phyloP scores from a whole-genome alignment of 1,140 invertebrate species.

The Aethina tumida region DNA sequence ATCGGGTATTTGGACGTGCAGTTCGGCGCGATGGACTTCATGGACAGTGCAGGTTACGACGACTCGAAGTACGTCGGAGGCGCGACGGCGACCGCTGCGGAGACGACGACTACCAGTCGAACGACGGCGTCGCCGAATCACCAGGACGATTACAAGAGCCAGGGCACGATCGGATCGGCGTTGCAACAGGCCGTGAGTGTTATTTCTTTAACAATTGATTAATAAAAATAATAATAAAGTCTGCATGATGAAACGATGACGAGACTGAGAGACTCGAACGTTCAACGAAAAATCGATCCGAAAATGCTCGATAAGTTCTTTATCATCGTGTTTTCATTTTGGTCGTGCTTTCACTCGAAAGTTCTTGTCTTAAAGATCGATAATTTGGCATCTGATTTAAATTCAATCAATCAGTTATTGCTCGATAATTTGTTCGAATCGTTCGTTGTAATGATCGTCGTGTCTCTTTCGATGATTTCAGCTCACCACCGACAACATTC shows the following conservation, averaged over 20 bases:
- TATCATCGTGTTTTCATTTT: background rate
- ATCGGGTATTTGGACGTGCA: slow-evolving; percentile 83
- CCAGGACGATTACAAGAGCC: slow-evolving; percentile 29
- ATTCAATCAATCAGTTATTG: no score
- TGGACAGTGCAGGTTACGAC: slow-evolving; percentile 47
- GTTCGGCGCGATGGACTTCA: slow-evolving; percentile 86
- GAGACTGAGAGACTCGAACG: slow-evolving; percentile 5
- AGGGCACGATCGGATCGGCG: slow-evolving; percentile 36
- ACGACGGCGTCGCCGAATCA: slow-evolving; percentile 16
- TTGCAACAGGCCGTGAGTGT: slow-evolving; percentile 33
- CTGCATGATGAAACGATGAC: slow-evolving; percentile 4
- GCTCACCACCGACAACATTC: no score
- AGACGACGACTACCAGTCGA: slow-evolving; percentile 26
- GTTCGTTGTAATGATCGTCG: no score
- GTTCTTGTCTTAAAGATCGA: no score
- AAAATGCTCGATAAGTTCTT: no score
- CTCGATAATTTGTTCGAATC: no score
- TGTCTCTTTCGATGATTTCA: no score
- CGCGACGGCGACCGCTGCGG: slow-evolving; percentile 15
- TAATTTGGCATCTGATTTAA: no score
- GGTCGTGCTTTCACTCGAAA: slow-evolving; percentile 1
- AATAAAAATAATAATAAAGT: slow-evolving; percentile 2
- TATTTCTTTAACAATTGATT: background rate
- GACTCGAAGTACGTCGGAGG: slow-evolving; percentile 40
- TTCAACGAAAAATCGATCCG: no score